phyloP scores from a whole-genome alignment of 92 coral and sea anemone genomes.

The Micromussa lordhowensis region DNA sequence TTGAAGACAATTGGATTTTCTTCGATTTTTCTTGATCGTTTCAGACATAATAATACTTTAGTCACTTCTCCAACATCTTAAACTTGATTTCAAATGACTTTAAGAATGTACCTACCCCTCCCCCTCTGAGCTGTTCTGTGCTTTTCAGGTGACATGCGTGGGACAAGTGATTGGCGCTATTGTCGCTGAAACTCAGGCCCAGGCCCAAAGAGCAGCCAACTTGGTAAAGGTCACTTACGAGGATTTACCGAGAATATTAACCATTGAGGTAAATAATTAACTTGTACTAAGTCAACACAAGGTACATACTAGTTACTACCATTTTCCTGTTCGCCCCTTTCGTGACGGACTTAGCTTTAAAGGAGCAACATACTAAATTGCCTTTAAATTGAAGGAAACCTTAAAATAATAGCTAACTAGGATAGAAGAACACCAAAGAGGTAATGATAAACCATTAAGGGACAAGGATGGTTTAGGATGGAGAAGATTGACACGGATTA shows the following conservation, averaged over 20 bases:
- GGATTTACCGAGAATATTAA: conserved; percentile 74
- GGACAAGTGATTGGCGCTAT: conserved; percentile 89
- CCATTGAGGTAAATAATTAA: conserved; percentile 74
- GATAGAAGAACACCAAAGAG: too few relatives aligned
- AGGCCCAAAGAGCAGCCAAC: conserved; percentile 91
- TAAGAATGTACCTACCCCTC: background rate
- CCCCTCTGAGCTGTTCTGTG: background rate
- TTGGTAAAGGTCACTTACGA: conserved; percentile 81
- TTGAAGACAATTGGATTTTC: background rate
- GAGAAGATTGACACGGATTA: too few relatives aligned
- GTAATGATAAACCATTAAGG: too few relatives aligned
- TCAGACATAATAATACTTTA: too few relatives aligned
- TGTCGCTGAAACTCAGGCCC: conserved; percentile 87
- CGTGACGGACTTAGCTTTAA: background rate
- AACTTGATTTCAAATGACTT: background rate
- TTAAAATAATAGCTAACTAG: too few relatives aligned
- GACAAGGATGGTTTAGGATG: too few relatives aligned
- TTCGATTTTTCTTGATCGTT: too few relatives aligned
- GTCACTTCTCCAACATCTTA: too few relatives aligned
- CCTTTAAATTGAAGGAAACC: too few relatives aligned
- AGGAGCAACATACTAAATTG: too few relatives aligned
- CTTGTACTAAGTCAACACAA: background rate
- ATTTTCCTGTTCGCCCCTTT: background rate
- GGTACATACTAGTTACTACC: background rate
- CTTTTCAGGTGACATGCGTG: conserved; percentile 75